These are phyloP conservation scores for Cydia fagiglandana DNA, from an alignment of 1,140 invertebrate species.

Conservation along the genomic window DNA sequence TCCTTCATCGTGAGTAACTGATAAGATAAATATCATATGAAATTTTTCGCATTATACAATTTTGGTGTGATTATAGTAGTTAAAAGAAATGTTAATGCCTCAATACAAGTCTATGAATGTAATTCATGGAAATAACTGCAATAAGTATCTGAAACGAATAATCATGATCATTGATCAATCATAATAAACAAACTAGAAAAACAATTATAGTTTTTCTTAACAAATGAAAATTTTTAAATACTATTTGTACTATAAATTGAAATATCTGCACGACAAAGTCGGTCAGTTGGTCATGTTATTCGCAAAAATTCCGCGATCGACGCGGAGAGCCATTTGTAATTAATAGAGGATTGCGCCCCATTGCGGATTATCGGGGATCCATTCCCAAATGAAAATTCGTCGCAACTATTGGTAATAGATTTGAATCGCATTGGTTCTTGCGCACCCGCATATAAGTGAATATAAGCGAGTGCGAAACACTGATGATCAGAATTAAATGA, in stretches of 20 bases:
- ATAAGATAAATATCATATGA: no score
- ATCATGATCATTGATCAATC: no score
- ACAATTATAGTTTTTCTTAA: neutral
- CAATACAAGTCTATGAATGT: no score
- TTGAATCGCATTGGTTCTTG: neutral
- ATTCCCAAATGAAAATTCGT: neutral
- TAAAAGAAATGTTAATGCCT: no score
- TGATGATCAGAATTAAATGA: neutral
- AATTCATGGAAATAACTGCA: no score
- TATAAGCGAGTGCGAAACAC: neutral
- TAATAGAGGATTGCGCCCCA: constrained; percentile 5
- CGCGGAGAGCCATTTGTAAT: constrained; percentile 15
- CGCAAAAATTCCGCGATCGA: neutral
- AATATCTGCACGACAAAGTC: neutral
- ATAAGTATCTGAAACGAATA: no score
- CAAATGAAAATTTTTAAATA: neutral
- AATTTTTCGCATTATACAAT: no score
- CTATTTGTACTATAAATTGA: neutral
- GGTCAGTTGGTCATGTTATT: neutral
- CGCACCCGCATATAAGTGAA: neutral
- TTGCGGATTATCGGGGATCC: neutral
- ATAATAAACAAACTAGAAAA: no score
- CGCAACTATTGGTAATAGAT: neutral
- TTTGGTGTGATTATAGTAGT: no score
- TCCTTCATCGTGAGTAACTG: no score